These are phyloP conservation scores for Rutilus rutilus DNA, from an alignment of 2,113 vertebrate genomes.

Conservation along the genomic window DNA sequence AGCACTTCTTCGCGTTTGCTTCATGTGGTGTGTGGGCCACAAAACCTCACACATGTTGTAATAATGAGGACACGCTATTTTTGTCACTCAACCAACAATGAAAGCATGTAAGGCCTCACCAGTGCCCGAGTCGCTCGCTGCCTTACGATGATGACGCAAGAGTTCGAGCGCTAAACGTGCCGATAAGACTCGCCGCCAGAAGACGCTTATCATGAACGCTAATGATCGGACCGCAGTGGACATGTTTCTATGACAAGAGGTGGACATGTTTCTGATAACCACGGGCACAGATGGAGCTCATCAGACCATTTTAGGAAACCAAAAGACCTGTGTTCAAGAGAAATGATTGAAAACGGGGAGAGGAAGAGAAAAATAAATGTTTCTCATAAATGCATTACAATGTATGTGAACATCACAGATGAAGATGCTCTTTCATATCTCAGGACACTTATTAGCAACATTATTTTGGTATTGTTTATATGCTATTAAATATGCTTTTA, in stretches of 20 bases:
- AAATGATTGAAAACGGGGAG: not conserved
- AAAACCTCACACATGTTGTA: not conserved
- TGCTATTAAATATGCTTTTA: not conserved
- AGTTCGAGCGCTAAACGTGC: not conserved
- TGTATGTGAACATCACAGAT: not conserved
- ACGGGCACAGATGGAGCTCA: not conserved
- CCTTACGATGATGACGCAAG: not conserved
- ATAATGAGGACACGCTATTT: conserved; percentile 39
- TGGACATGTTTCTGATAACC: not conserved
- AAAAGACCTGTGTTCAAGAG: not conserved
- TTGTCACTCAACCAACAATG: not conserved
- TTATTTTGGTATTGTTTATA: not conserved
- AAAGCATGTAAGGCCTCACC: not conserved
- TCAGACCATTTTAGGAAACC: not conserved
- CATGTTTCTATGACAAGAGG: not conserved
- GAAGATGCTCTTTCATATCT: not conserved
- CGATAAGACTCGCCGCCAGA: not conserved
- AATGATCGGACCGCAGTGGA: not conserved
- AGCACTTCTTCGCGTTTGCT: not conserved
- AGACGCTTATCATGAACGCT: not conserved
- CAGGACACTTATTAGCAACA: not conserved
- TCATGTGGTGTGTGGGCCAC: not conserved
- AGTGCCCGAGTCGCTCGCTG: not conserved
- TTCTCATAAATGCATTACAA: not conserved
- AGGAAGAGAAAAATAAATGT: not conserved